Conservation (phyloP, 2,113 vertebrate genomes). For the Anhinga rufa region DNA sequence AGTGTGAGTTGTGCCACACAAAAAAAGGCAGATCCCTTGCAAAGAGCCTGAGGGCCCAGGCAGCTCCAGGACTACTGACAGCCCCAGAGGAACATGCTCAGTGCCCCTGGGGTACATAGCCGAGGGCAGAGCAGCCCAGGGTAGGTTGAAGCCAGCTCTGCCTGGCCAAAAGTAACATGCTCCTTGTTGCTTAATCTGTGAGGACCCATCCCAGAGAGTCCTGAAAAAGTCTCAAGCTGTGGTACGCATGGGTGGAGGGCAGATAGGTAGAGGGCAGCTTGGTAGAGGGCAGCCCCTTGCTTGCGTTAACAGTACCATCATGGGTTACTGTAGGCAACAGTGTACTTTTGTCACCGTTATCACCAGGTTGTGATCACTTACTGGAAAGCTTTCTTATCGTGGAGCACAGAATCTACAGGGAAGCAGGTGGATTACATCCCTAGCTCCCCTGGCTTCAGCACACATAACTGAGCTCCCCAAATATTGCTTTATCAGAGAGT, state of each 20-base stretch:
- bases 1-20: accelerated
- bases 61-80: neutral
- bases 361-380: neutral
- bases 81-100: neutral
- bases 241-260: accelerated
- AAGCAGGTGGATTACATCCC: neutral
- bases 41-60: neutral
- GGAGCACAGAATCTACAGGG: neutral
- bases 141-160: neutral
- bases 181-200: neutral
- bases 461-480: neutral
- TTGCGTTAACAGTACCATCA: neutral
- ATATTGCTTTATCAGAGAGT: neutral
- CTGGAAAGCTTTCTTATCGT: neutral
- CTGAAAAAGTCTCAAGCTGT: neutral
- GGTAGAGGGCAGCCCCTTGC: neutral
- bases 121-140: neutral
- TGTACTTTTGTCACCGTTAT: neutral
- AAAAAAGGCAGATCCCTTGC: neutral
- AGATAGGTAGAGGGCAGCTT: neutral
- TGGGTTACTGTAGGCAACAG: neutral
- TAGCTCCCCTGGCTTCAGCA: neutral
- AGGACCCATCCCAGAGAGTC: neutral
- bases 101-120: accelerated
- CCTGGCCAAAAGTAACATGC: neutral